phyloP scores from a whole-genome alignment of 2,113 vertebrate species.

The Poeciliopsis prolifica region DNA sequence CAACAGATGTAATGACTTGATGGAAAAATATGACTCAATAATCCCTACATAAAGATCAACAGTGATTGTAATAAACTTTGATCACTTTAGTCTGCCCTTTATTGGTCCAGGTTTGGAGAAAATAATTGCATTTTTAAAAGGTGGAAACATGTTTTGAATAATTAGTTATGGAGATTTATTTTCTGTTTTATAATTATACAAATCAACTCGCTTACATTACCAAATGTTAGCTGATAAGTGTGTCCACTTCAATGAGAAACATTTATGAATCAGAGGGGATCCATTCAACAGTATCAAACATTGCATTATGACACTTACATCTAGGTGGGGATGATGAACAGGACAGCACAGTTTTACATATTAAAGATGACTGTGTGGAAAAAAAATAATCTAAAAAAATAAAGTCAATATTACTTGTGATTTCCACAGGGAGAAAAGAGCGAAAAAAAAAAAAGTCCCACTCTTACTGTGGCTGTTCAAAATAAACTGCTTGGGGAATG shows the following conservation, averaged over 20 bases:
- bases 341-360: neutral
- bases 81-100: neutral
- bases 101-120: neutral
- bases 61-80: neutral
- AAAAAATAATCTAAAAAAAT: neutral
- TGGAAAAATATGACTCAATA: neutral
- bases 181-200: no score
- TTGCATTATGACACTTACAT: neutral
- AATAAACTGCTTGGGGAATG: slow-evolving; percentile 41
- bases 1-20: neutral
- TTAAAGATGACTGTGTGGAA: neutral
- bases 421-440: slow-evolving; percentile 21
- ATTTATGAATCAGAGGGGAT: neutral
- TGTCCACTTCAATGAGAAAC: neutral
- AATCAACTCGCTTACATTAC: no score
- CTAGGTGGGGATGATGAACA: neutral
- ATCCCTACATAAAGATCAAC: neutral
- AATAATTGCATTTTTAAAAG: neutral
- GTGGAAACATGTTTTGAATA: neutral
- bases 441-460: neutral
- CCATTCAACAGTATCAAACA: neutral
- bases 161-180: neutral
- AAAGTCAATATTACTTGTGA: slow-evolving; percentile 11
- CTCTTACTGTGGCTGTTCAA: slow-evolving; percentile 19
- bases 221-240: no score